Evolutionary conservation across 35 echinoderm and acorn worm genomes (phyloP), one percentile per base, ranked within the genome.

Genomic region (Diadema setosum): DNA sequence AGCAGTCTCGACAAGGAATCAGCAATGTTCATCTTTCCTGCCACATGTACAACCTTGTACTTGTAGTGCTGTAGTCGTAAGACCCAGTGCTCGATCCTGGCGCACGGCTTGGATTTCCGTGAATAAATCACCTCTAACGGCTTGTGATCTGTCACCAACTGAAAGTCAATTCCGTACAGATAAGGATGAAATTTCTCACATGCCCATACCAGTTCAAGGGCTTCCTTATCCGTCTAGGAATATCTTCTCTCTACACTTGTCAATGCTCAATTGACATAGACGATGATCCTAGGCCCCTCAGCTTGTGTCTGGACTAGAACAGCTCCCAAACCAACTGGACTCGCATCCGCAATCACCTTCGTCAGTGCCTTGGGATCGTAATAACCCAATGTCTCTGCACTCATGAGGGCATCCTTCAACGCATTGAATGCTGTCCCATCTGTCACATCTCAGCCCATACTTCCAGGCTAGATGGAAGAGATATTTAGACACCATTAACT

Each of bases 151-250:
- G 83, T 91, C 26, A 87, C 5, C 15, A 87, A 39, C 35, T 95
- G 75, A 46, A 95, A 95, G 16, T 81, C 26, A 4, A 57, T 82
- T 39, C 83, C 83, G 41, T 87, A 95, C 45, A 95, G n/a, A n/a
- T n/a, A n/a, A n/a, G n/a, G n/a, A n/a, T n/a, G n/a, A n/a, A n/a
- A n/a, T n/a, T 15, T 33, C 90, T 94, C 81, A 64, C 86, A 89
- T 41, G 84, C 83, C 88, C 83, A 95, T 17, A 91, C 87, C 12
- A 91, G 26, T 24, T 46, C 93, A 20, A 91, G 26, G 16, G 93
- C 93, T 46, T 91, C 88, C 35, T 87, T 90, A 26, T 95, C 93
- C 23, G 75, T 96, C 40, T 91, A 85, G 20, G 89, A 93, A 39
- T 89, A 97, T 3, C 82, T 43, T 50, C 42, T 48, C 55, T 90